Evolutionary conservation across 2,888 invertebrate species (phyloP).

Genomic region (Nemotelus nigrinus): DNA sequence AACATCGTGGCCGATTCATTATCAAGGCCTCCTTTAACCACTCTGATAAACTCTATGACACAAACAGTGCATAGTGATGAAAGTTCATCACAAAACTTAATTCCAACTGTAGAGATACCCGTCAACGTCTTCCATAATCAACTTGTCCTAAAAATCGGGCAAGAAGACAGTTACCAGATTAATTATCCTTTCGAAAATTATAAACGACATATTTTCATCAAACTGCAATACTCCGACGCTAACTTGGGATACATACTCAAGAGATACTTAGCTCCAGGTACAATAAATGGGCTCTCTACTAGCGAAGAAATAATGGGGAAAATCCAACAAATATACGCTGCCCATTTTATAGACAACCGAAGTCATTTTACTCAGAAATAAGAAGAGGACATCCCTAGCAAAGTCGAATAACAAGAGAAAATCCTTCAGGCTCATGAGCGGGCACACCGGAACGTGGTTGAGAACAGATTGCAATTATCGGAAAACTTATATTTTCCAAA

Average conservation of each 20-base stretch:
- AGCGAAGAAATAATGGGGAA: constrained; percentile 1
- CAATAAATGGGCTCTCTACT: not conserved
- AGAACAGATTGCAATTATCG: not conserved
- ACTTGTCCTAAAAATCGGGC: not conserved
- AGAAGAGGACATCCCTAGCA: not conserved
- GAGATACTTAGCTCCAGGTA: not conserved
- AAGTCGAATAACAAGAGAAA: too few species aligned
- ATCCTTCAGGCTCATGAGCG: not conserved
- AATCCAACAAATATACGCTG: not conserved
- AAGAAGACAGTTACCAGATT: not conserved
- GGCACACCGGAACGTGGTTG: not conserved
- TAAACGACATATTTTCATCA: not conserved
- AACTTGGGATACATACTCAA: too few species aligned
- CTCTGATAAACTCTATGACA: not conserved
- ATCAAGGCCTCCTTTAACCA: not conserved
- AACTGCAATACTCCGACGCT: not conserved
- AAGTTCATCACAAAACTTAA: constrained; percentile 6
- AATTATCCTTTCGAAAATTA: not conserved
- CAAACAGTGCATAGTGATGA: constrained; percentile 21
- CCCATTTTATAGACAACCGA: not conserved
- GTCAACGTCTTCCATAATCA: not conserved
- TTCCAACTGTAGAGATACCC: not conserved
- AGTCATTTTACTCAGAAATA: not conserved
- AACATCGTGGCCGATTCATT: constrained; percentile 41
- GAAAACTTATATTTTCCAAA: too few species aligned